Evolutionary conservation across 2,113 vertebrate genomes (phyloP), one percentile per base, ranked within the genome.

Genomic region (Ophthalmolycus amberensis): DNA sequence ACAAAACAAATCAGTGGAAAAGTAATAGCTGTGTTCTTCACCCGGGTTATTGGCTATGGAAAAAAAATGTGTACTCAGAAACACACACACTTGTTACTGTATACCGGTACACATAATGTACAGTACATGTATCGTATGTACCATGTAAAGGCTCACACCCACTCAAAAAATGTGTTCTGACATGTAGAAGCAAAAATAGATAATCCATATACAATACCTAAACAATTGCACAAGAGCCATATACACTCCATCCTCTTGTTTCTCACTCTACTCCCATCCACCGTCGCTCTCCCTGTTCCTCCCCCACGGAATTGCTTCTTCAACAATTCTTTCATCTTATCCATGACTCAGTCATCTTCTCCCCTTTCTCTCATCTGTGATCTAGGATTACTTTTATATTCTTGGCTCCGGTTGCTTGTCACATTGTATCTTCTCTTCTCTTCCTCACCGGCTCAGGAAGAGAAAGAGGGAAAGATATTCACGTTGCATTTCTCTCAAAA

Each of bases 301-400:
- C 60, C 27, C 71, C 54, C 68, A 60, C 37, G 22, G 73, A 46
- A 83, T 83, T 48, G 37, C 52, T 59, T 59, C 65, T 78, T 84
- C 62, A 84, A 66, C 52, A 44, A 7, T 68, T 56, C 48, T 74
- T 82, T 85, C 75, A 83, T 87, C 50, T 77, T 40, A 69, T 80
- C 77, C 71, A 66, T 34, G 71, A 84, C 56, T 75, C 52, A 80
- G 62, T 85, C 75, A 77, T 87, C 60, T 56, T 58, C 50, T 82
- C n/a, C 60, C 50, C 66, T 74, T 83, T 71, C 77, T 85, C 67
- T 77, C 62, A 73, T 82, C 38, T 75, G 68, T 84, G 80, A 84
- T 90, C 69, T 77, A 71, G 72, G 71, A 90, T 89, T 86, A 74
- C 77, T 46, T 85, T 75, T 65, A 75, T 69, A 79, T 60, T 58